Evolutionary conservation across 2,888 invertebrate genomes (phyloP).

Genomic region (Mythimna lalbum): DNA sequence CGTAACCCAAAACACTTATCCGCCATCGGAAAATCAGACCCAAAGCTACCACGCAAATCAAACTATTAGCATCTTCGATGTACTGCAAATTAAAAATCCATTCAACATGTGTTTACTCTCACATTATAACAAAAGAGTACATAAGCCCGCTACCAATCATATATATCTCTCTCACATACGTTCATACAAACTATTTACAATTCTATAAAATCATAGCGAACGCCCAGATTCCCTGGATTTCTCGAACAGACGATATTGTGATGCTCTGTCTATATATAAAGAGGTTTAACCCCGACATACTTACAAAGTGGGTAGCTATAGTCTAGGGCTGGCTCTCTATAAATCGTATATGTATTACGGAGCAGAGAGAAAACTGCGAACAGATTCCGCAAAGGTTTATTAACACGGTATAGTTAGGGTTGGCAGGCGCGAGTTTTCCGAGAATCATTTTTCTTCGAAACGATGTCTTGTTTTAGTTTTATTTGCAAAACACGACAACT

Average conservation of each 20-base stretch:
- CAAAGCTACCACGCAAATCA: neutral
- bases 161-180: slow-evolving; percentile 19
- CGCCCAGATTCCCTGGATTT: slow-evolving; percentile 53
- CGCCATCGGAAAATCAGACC: neutral
- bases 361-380: slow-evolving; percentile 62
- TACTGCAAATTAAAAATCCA: neutral
- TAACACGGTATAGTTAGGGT: slow-evolving; percentile 60
- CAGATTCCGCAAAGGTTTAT: slow-evolving; percentile 68
- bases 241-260: slow-evolving; percentile 61
- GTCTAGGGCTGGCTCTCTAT: slow-evolving; percentile 38
- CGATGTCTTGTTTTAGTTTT: neutral
- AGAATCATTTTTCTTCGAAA: neutral
- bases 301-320: slow-evolving; percentile 22
- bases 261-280: slow-evolving; percentile 53
- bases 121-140: neutral
- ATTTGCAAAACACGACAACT: neutral
- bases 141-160: neutral
- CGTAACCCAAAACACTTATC: no score
- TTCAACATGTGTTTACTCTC: neutral
- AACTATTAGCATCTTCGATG: neutral
- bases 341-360: slow-evolving; percentile 56
- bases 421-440: slow-evolving; percentile 16
- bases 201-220: slow-evolving; percentile 62
- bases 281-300: slow-evolving; percentile 57
- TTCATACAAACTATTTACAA: slow-evolving; percentile 31